Evolutionary conservation across 1,140 invertebrate species (phyloP).

Genomic region (Holotrichia oblita): DNA sequence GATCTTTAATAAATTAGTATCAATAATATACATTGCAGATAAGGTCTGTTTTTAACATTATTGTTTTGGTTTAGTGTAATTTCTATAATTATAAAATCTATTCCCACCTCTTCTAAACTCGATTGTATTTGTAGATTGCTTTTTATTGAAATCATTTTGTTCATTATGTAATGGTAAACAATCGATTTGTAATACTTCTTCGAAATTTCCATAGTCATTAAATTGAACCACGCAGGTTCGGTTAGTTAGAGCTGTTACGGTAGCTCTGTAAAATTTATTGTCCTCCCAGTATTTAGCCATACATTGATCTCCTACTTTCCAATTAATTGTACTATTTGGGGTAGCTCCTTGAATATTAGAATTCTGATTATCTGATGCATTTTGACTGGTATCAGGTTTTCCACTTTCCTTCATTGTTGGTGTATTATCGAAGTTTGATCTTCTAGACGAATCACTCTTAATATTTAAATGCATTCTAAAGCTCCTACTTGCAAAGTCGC

Average conservation of each 20-base stretch:
- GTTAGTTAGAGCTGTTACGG: constrained; percentile 79
- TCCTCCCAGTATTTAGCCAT: constrained; percentile 94
- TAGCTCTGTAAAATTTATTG: constrained; percentile 88
- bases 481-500: constrained; percentile 55
- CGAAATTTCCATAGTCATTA: constrained; percentile 87
- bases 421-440: not conserved
- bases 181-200: constrained; percentile 84
- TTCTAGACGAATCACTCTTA: not conserved
- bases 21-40: constrained; percentile 25
- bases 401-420: not conserved
- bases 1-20: constrained; percentile 31
- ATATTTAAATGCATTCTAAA: constrained; percentile 57
- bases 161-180: constrained; percentile 71
- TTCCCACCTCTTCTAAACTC: constrained; percentile 37
- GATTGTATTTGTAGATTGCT: constrained; percentile 10
- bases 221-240: constrained; percentile 87
- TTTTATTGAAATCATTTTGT: constrained; percentile 33
- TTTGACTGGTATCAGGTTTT: not conserved
- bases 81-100: constrained; percentile 12
- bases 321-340: constrained; percentile 54
- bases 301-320: constrained; percentile 82
- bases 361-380: not conserved
- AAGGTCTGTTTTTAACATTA: not conserved
- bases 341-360: not conserved
- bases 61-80: constrained; percentile 1